These are phyloP conservation scores for Mamestra brassicae DNA, from an alignment of 2,888 invertebrate species.

Conservation along the genomic window DNA sequence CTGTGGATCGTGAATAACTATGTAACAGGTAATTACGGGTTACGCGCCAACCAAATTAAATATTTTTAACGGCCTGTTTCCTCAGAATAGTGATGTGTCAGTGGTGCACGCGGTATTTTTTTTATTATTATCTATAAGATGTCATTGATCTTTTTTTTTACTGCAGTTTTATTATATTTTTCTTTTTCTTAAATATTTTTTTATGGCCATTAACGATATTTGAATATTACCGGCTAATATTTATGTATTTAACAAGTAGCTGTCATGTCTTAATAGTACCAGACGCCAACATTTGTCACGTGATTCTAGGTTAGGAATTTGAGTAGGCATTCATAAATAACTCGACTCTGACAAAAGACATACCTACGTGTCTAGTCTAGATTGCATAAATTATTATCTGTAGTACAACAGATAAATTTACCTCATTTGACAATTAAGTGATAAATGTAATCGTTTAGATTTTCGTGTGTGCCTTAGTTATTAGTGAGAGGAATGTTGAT, in stretches of 20 bases:
- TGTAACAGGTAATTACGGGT: conserved; percentile 82
- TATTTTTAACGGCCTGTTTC: conserved; percentile 84
- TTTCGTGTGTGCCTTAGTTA: conserved; percentile 41
- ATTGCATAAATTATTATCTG: conserved; percentile 60
- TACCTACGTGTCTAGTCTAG: conserved; percentile 56
- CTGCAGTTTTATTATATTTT: conserved; percentile 17
- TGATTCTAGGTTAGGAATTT: conserved; percentile 57
- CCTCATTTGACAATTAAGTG: conserved; percentile 55
- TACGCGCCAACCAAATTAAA: conserved; percentile 85
- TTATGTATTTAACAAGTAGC: conserved; percentile 34
- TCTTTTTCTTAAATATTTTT: conserved; percentile 15
- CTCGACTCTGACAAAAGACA: conserved; percentile 56
- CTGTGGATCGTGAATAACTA: conserved; percentile 79
- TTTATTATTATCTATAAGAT: conserved; percentile 43
- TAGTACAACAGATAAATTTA: conserved; percentile 57
- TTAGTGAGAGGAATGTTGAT: conserved; percentile 37
- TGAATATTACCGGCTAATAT: conserved; percentile 14
- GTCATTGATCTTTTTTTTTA: conserved; percentile 30
- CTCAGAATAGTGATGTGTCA: conserved; percentile 79
- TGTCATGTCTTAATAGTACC: conserved; percentile 42
- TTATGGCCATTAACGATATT: conserved; percentile 14
- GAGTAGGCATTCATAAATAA: conserved; percentile 61
- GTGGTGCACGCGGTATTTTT: conserved; percentile 52
- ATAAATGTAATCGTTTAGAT: conserved; percentile 49
- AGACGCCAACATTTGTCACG: conserved; percentile 45